A percentile compares a stretch with the other conserved stretches of the same genome.
Evolutionary conservation across 2,797 vertebrate species (phyloP).

Genomic region (Dipus sagitta): DNA sequence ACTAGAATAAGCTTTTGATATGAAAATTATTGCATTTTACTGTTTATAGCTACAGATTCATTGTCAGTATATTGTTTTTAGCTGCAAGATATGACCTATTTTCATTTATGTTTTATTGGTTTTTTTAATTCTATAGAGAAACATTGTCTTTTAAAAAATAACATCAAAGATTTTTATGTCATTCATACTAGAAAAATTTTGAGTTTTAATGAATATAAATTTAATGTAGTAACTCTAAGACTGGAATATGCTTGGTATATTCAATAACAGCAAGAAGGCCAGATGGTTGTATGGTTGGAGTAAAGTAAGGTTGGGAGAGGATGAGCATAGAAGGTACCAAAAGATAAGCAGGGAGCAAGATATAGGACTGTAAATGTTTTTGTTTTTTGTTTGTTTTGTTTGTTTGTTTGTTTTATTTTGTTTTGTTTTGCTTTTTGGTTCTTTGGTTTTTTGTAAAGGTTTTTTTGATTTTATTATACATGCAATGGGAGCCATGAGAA

Average conservation of each 20-base stretch:
- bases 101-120: constrained; percentile 63
- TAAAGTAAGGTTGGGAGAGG: background rate
- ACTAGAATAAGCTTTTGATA: constrained; percentile 65
- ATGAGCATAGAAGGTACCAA: background rate
- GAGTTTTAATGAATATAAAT: constrained; percentile 50
- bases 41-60: constrained; percentile 65
- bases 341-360: constrained; percentile 10
- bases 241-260: background rate
- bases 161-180: constrained; percentile 37
- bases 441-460: background rate
- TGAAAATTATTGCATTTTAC: constrained; percentile 67
- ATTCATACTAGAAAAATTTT: constrained; percentile 5
- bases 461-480: constrained; percentile 4
- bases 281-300: background rate
- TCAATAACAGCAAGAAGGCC: constrained; percentile 1
- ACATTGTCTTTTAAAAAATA: constrained; percentile 48
- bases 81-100: constrained; percentile 55
- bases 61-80: constrained; percentile 54
- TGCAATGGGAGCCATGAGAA: background rate
- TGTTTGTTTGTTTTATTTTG: too few species aligned
- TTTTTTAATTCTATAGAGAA: constrained; percentile 48
- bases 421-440: too few species aligned
- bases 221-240: constrained; percentile 17
- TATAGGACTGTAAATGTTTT: background rate
- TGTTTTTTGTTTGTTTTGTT: too few species aligned